phyloP scores from a whole-genome alignment of 2,113 vertebrate genomes.

The Corynorhinus townsendii region DNA sequence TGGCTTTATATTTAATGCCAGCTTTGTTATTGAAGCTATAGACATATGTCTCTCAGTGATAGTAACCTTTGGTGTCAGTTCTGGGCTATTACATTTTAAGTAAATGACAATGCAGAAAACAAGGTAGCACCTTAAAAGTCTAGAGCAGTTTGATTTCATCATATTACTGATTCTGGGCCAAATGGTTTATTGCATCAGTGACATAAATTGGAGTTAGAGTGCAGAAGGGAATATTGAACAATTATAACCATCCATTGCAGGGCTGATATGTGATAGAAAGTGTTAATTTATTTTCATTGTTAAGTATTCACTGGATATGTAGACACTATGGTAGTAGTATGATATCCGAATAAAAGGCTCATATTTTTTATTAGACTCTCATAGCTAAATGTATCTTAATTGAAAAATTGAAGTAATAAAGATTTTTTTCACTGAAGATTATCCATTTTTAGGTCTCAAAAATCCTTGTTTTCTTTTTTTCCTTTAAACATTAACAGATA shows the following conservation, averaged over 20 bases:
- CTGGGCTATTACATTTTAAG: conserved; percentile 71
- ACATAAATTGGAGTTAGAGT: conserved; percentile 72
- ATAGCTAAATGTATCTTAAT: background rate
- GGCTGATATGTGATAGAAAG: conserved; percentile 67
- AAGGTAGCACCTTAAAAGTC: conserved; percentile 69
- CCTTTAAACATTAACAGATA: background rate
- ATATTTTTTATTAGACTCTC: conserved; percentile 14
- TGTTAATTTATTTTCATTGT: conserved; percentile 62
- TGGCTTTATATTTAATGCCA: conserved; percentile 61
- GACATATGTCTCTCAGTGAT: conserved; percentile 66
- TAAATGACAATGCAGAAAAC: conserved; percentile 74
- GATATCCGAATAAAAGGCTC: conserved; percentile 1
- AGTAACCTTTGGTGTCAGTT: conserved; percentile 62
- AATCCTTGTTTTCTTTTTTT: conserved; percentile 23
- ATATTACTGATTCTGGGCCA: conserved; percentile 74
- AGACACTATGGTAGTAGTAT: background rate
- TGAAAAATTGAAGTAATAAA: conserved; percentile 24
- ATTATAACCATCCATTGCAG: conserved; percentile 51
- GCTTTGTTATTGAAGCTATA: conserved; percentile 64
- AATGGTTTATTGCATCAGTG: conserved; percentile 68
- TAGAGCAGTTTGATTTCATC: conserved; percentile 62
- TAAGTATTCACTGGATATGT: background rate
- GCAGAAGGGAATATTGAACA: conserved; percentile 63
- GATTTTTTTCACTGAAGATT: background rate
- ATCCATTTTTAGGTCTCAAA: conserved; percentile 2